Percentiles rank a stretch among this genome's conserved stretches.
Conservation (phyloP, 2,888 invertebrate genomes). For the Oasisia sp. region DNA sequence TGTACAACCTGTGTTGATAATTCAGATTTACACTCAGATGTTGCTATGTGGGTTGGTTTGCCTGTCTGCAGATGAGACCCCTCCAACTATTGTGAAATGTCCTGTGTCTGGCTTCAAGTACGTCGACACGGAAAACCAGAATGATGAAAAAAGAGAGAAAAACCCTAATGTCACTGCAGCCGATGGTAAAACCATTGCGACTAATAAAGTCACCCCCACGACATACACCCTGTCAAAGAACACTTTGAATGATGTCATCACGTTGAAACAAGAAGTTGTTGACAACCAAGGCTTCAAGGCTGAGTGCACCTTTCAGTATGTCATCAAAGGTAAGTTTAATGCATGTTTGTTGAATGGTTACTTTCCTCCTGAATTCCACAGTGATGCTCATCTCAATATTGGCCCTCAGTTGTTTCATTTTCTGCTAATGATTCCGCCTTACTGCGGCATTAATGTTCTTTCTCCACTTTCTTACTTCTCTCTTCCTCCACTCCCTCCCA, state of each 20-base stretch:
- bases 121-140: background rate
- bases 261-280: background rate
- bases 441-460: no score
- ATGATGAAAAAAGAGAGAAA: background rate
- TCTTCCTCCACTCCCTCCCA: no score
- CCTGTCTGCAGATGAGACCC: background rate
- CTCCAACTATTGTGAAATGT: background rate
- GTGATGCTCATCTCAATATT: no score
- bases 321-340: background rate
- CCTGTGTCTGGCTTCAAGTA: background rate
- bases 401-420: no score
- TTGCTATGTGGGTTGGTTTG: background rate
- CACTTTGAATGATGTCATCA: background rate
- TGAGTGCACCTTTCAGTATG: background rate
- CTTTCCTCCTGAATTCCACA: background rate
- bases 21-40: background rate
- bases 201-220: background rate
- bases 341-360: background rate
- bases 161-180: background rate
- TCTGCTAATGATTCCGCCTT: no score
- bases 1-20: background rate
- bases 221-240: background rate
- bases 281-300: background rate
- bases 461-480: no score
- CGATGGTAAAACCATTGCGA: background rate